These are phyloP conservation scores for Rotaria socialis DNA, from an alignment of 2,888 invertebrate species.

Conservation along the genomic window DNA sequence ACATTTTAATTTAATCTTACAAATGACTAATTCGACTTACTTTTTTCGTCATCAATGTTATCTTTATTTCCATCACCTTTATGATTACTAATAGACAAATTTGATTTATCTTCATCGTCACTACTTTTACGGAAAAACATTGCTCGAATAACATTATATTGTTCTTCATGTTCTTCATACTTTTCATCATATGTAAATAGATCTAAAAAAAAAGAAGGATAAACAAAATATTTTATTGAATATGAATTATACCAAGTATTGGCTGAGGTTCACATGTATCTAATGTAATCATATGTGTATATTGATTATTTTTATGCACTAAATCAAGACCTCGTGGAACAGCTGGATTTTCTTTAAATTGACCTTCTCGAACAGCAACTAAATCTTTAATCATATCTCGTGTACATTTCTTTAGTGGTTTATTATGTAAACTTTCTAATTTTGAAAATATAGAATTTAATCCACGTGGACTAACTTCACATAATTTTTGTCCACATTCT, in stretches of 20 bases:
- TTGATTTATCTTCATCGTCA: too few species aligned
- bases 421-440: slow-evolving; percentile 75
- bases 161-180: too few species aligned
- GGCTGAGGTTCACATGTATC: slow-evolving; percentile 69
- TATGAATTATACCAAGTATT: slow-evolving; percentile 73
- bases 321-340: slow-evolving; percentile 82
- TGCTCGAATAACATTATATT: too few species aligned
- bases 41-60: too few species aligned
- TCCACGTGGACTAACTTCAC: slow-evolving; percentile 72
- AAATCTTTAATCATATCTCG: slow-evolving; percentile 98
- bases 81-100: too few species aligned
- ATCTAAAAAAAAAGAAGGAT: background rate
- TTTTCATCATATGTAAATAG: too few species aligned
- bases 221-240: background rate
- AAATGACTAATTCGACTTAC: too few species aligned
- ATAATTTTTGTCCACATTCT: slow-evolving; percentile 89
- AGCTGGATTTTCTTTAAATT: slow-evolving; percentile 72
- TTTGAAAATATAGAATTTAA: slow-evolving; percentile 84
- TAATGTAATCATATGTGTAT: slow-evolving; percentile 83
- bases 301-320: slow-evolving; percentile 92
- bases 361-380: slow-evolving; percentile 69
- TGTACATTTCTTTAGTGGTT: slow-evolving; percentile 70
- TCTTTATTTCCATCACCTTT: too few species aligned
- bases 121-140: too few species aligned
- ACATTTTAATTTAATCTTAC: too few species aligned